Evolutionary conservation across 2,888 invertebrate genomes (phyloP).

Genomic region (Nowickia ferox): DNA sequence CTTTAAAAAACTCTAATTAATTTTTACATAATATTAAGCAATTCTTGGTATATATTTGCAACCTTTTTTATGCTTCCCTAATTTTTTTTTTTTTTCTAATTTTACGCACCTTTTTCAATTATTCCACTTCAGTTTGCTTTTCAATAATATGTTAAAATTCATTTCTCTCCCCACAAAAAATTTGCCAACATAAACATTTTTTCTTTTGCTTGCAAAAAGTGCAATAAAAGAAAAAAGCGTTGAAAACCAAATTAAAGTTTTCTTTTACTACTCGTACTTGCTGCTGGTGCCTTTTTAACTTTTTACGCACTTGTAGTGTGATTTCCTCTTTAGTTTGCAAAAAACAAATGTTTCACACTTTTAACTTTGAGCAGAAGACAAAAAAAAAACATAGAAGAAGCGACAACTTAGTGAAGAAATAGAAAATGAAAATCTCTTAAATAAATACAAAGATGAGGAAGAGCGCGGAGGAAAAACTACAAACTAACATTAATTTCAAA

Average conservation of each 20-base stretch:
- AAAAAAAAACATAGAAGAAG: background rate
- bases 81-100: background rate
- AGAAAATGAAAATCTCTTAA: conserved; percentile 21
- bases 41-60: background rate
- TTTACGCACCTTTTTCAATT: background rate
- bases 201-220: conserved; percentile 16
- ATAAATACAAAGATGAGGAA: conserved; percentile 16
- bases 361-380: conserved; percentile 32
- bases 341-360: conserved; percentile 56
- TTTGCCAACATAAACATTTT: conserved; percentile 51
- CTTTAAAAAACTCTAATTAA: background rate
- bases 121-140: conserved; percentile 10
- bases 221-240: conserved; percentile 3
- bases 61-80: background rate
- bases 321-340: conserved; percentile 13
- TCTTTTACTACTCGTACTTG: conserved; percentile 16
- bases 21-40: background rate
- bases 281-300: background rate
- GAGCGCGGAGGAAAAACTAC: background rate
- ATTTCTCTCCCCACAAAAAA: conserved; percentile 3
- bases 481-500: conserved; percentile 72
- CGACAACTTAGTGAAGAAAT: conserved; percentile 3
- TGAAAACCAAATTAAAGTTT: conserved; percentile 63
- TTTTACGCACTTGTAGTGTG: background rate
- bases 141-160: background rate